Evolutionary conservation across 1,140 invertebrate genomes (phyloP).

Genomic region (Orchesella cincta): DNA sequence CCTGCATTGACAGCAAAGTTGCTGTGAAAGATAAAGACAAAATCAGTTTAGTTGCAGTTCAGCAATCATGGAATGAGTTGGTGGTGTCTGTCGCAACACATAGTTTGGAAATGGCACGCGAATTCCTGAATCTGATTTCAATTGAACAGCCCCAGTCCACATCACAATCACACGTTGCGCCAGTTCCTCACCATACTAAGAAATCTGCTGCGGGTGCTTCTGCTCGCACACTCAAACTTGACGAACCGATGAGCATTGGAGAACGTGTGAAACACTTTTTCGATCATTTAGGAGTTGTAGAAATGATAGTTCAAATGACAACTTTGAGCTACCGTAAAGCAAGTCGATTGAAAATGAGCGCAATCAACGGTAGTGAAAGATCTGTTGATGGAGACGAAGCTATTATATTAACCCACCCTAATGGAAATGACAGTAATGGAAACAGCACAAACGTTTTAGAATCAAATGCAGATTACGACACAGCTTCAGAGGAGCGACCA

Average conservation of each 20-base stretch:
- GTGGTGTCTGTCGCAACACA: constrained; percentile 37
- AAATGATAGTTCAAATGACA: constrained; percentile 44
- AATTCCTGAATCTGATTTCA: constrained; percentile 34
- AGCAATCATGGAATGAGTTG: constrained; percentile 48
- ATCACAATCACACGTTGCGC: background rate
- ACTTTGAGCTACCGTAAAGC: constrained; percentile 48
- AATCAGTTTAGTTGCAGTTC: constrained; percentile 40
- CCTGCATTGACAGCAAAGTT: constrained; percentile 10
- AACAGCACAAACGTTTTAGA: constrained; percentile 29
- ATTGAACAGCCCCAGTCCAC: background rate
- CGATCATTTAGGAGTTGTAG: constrained; percentile 34
- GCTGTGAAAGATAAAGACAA: constrained; percentile 22
- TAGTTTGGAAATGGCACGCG: constrained; percentile 33
- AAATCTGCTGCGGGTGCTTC: background rate
- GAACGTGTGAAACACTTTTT: constrained; percentile 44
- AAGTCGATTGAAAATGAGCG: constrained; percentile 41
- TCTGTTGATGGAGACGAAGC: constrained; percentile 18
- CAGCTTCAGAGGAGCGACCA: background rate
- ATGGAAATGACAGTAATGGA: constrained; percentile 39
- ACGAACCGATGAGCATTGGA: constrained; percentile 29
- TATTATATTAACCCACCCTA: background rate
- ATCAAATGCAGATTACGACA: background rate
- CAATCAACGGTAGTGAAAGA: constrained; percentile 11
- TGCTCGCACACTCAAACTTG: constrained; percentile 36
- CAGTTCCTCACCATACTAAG: constrained; percentile 3